A percentile compares a stretch with the other conserved stretches of the same genome.
These are phyloP conservation scores for Drosophila truncata DNA, from an alignment of 1,140 invertebrate genomes.

Conservation along the genomic window DNA sequence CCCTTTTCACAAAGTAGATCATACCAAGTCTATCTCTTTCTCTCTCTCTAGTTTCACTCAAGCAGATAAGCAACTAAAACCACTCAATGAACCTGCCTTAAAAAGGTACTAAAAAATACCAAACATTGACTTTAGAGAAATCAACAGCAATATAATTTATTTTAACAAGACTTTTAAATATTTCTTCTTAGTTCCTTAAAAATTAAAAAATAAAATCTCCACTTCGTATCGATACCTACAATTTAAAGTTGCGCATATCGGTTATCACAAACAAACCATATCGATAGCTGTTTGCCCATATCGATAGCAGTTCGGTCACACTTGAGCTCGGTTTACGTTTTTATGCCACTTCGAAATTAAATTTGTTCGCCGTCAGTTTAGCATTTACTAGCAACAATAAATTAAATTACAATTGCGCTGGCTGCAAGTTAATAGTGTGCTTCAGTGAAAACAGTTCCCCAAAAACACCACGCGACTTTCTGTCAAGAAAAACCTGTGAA, in stretches of 20 bases:
- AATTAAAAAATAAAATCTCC: neutral
- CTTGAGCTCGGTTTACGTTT: slow-evolving; percentile 52
- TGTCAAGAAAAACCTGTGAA: slow-evolving; percentile 37
- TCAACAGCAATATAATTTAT: neutral
- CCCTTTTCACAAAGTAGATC: neutral
- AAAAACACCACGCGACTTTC: slow-evolving; percentile 23
- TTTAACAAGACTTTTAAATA: rapidly evolving
- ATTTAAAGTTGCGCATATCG: too few species aligned
- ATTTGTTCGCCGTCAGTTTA: slow-evolving; percentile 15
- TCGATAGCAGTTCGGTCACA: neutral
- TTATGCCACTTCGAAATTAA: slow-evolving; percentile 23
- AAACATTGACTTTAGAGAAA: neutral
- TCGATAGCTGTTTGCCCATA: neutral
- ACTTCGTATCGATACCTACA: neutral
- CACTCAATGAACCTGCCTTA: neutral
- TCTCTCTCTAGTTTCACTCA: neutral
- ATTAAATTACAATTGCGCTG: slow-evolving; percentile 30
- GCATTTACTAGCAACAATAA: slow-evolving; percentile 8
- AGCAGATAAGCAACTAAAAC: neutral
- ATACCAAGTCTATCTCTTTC: neutral
- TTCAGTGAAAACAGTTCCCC: slow-evolving; percentile 26
- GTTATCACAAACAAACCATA: neutral
- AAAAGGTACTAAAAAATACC: slow-evolving; percentile 5
- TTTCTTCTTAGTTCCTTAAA: neutral
- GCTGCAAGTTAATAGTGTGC: slow-evolving; percentile 17